Base-by-base conservation (phyloP, 1,140 invertebrate species). In the Gryllus bimaculatus region DNA sequence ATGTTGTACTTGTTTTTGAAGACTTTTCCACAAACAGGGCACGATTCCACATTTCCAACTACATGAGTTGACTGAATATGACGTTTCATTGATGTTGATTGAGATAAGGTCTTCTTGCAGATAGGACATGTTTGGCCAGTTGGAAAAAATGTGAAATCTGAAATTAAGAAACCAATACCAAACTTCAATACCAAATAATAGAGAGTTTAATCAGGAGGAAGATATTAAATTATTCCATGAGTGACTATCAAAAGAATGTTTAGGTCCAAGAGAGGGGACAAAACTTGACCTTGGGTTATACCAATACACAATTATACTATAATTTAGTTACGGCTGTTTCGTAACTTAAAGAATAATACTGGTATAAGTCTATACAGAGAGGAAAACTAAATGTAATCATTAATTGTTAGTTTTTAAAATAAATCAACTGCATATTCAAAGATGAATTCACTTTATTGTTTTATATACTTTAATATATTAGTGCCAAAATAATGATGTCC, bases 1-100 rank as follows among this genome's bases (percentile, higher is more conserved):
- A 84, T 84, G 81, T 84, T 84, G 78, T 83, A 82, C 78, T 84
- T 84, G 66, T 82, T 81, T 74, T 84, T 84, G 79, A 84, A 84
- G 66, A 82, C 80, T 77, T 84, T 84, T 74, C 81, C 82, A 80
- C 84, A 84, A 12, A 83, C 81, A 47, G 82, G 81, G 78, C 84
- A 84, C 49, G 81, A 80, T 74, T 83, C 79, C 10, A 47, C 48
- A 54, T 49, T 76, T 47, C 47, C 21, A 49, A 49, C 48, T 8
- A 66, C 75, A 73, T 79, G 79, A 15, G 79, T 74, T 13, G 79
- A 76, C 21, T 54, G 75, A 39, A 79, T 79, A n/a, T 79, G 79
- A 12, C 79, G 79, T 48, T 76, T 79, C 75, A 79, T 79, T 8
- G 79, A 79, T 18, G 79, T 79, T 15, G 79, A 54, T 39, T 79